These are phyloP conservation scores for Potamilus streckersoni DNA, from an alignment of 1,140 invertebrate genomes.

Conservation along the genomic window DNA sequence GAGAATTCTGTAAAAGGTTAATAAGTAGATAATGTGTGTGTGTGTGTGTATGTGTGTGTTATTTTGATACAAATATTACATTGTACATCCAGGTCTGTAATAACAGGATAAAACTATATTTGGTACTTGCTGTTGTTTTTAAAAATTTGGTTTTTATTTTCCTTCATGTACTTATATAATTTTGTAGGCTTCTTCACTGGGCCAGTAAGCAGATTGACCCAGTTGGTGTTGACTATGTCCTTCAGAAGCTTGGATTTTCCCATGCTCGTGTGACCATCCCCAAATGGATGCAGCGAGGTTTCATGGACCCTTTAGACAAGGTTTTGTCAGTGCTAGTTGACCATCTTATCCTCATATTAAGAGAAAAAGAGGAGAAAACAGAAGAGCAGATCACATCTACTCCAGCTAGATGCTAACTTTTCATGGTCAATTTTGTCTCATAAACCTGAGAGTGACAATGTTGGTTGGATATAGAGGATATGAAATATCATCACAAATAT, in stretches of 20 bases:
- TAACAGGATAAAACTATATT: too few relatives aligned
- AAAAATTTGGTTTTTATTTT: too few relatives aligned
- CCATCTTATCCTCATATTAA: slow-evolving; percentile 55
- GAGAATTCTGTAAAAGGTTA: too few relatives aligned
- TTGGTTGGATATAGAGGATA: neutral
- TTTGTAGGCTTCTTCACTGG: slow-evolving; percentile 86
- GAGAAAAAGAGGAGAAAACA: slow-evolving; percentile 46
- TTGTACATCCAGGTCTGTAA: too few relatives aligned
- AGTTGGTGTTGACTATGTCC: slow-evolving; percentile 96
- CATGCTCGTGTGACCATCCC: slow-evolving; percentile 98
- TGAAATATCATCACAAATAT: neutral
- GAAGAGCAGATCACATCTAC: slow-evolving; percentile 8
- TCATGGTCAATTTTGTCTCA: neutral
- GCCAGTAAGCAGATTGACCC: slow-evolving; percentile 92
- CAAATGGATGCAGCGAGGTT: slow-evolving; percentile 98
- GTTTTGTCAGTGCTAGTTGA: slow-evolving; percentile 63
- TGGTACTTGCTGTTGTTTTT: too few relatives aligned
- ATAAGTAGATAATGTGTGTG: too few relatives aligned
- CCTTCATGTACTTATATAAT: neutral
- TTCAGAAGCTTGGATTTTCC: slow-evolving; percentile 95
- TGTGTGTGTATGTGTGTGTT: too few relatives aligned
- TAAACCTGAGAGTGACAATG: neutral
- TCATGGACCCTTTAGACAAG: slow-evolving; percentile 85
- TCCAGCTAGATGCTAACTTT: too few relatives aligned
- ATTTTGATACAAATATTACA: too few relatives aligned